A percentile compares a stretch with the other conserved stretches of the same genome.
Conservation (phyloP, 2,797 vertebrate species). For the Psittacula echo region DNA sequence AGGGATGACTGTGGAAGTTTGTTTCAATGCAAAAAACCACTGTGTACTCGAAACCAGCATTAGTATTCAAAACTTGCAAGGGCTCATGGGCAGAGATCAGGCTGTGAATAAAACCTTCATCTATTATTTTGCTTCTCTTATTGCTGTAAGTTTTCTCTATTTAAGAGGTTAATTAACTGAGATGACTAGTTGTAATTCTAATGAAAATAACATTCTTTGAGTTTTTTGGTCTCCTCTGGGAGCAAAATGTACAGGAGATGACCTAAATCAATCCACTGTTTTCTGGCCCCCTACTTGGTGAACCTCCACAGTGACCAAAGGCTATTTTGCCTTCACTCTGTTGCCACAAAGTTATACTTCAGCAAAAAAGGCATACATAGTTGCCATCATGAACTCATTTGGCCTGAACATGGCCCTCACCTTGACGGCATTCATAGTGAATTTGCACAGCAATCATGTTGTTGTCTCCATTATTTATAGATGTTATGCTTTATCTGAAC, state of each 20-base stretch:
- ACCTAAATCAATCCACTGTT: background rate
- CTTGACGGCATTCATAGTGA: background rate
- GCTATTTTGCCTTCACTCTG: background rate
- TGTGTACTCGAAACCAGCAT: rapidly evolving
- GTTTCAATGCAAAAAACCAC: background rate
- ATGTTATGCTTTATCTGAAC: background rate
- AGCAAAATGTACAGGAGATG: background rate
- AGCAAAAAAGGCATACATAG: background rate
- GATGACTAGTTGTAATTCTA: background rate
- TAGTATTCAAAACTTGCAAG: background rate
- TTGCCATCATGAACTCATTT: background rate
- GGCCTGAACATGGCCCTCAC: background rate
- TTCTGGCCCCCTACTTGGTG: background rate
- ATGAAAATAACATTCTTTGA: background rate
- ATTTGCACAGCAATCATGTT: background rate
- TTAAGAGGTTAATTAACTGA: background rate
- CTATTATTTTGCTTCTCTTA: background rate
- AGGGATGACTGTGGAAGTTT: background rate
- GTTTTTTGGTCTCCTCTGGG: background rate
- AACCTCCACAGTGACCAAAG: background rate
- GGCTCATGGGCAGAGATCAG: background rate
- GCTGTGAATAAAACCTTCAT: background rate
- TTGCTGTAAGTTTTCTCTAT: background rate
- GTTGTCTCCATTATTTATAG: background rate
- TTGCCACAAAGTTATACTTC: background rate